Conservation (phyloP, 2,888 invertebrate genomes). For the Bursaphelenchus okinawaensis region DNA sequence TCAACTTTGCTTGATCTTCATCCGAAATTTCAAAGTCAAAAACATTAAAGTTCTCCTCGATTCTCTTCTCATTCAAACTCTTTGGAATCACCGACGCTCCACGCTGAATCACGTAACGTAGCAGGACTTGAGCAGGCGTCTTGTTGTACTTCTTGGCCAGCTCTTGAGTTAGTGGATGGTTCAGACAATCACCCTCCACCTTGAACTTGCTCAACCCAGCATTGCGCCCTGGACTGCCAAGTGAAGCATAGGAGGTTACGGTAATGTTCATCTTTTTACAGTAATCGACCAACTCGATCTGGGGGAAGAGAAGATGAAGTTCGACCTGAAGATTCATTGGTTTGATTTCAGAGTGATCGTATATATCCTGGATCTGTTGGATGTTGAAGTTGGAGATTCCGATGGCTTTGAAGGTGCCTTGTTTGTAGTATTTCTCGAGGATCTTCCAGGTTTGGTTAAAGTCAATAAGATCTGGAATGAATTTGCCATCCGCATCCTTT, state of each 20-base stretch:
- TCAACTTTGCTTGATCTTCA: neutral
- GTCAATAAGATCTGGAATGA: conserved; percentile 11
- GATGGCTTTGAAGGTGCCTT: conserved; percentile 31
- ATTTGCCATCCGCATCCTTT: neutral
- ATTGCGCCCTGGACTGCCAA: conserved; percentile 37
- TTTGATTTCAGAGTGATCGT: conserved; percentile 40
- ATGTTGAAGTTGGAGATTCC: conserved; percentile 45
- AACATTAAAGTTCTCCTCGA: neutral
- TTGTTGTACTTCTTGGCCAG: conserved; percentile 35
- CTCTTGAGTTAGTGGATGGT: conserved; percentile 20
- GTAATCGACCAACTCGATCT: conserved; percentile 65
- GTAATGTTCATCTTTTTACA: conserved; percentile 67
- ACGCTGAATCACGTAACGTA: conserved; percentile 26
- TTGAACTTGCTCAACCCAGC: neutral
- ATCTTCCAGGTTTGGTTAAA: conserved; percentile 38
- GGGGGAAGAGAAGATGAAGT: conserved; percentile 73
- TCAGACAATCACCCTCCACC: conserved; percentile 7
- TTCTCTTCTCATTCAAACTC: neutral
- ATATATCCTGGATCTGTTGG: conserved; percentile 40
- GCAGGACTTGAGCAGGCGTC: conserved; percentile 31
- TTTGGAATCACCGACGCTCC: conserved; percentile 28
- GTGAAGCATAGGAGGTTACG: conserved; percentile 38
- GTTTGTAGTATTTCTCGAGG: conserved; percentile 34
- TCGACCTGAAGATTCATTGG: conserved; percentile 65
- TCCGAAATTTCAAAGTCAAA: neutral